Base-by-base conservation (phyloP, 2,888 invertebrate genomes). In the Drosophila limbata region DNA sequence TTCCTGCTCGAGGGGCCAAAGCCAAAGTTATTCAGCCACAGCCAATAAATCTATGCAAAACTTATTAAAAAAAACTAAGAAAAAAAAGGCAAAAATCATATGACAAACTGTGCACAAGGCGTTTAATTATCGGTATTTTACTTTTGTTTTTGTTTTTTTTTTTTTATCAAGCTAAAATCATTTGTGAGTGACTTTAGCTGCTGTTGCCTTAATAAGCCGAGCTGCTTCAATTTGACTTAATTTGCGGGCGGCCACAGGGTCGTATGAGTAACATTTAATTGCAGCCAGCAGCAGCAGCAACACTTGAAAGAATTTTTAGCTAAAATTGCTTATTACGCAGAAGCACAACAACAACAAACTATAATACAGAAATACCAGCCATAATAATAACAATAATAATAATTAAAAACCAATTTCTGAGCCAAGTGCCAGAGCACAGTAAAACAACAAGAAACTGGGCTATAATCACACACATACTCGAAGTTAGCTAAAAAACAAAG, bases 201-300 rank as follows among this genome's bases (percentile, higher is more conserved):
- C 21, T 62, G 37, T 21, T 52, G 39, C 53, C 71, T 57, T 83
- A 88, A 85, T 85, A 81, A 88, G 78, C 73, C 35, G n/a, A 21
- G 42, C 33, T 56, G 70, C 73, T 80, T 78, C 70, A 84, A 81
- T 84, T 78, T 77, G 68, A 71, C 79, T 83, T 84, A 84, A 87
- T 79, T 86, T 82, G 83, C 85, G 66, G 73, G 72, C 79, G 78
- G 77, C 76, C 82, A 81, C 84, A 85, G 89, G 89, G 85, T 87
- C 87, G 85, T 84, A 88, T 85, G 89, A 85, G 89, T 85, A 85
- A 85, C 84, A 73, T 80, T 86, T 85, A 85, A 88, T 88, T 86
- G 87, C 76, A 56, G 48, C 53, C 40, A 56, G 28, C 44, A 47
- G 42, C 75, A 60, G 69, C n/a, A n/a, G 64, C 73, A 73, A 62